These are phyloP conservation scores for Linnaemya tessellans DNA, from an alignment of 2,888 invertebrate species.

Conservation along the genomic window DNA sequence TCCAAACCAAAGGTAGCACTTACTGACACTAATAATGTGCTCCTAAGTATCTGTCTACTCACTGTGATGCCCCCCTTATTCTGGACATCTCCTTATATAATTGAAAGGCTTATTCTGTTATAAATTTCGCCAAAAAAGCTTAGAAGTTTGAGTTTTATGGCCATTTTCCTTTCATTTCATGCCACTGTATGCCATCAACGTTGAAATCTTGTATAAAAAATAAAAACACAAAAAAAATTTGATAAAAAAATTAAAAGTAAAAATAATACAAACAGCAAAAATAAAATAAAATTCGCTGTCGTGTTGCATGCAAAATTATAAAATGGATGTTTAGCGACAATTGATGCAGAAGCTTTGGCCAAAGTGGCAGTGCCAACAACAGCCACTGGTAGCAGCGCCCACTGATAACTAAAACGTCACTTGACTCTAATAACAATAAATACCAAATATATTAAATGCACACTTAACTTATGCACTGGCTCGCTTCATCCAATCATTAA, in stretches of 20 bases:
- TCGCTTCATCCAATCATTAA: constrained; percentile 21
- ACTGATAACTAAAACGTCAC: constrained; percentile 78
- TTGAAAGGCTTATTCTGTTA: neutral
- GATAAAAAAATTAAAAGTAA: constrained; percentile 38
- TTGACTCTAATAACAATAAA: constrained; percentile 79
- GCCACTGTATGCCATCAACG: constrained; percentile 33
- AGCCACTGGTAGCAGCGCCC: constrained; percentile 78
- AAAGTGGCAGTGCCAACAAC: constrained; percentile 45
- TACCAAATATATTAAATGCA: constrained; percentile 81
- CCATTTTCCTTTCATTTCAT: neutral
- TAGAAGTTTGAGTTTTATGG: neutral
- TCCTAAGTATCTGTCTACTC: no score
- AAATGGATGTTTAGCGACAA: constrained; percentile 36
- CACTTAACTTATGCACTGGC: constrained; percentile 66
- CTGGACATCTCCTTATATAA: neutral
- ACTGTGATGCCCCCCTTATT: no score
- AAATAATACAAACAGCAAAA: constrained; percentile 9
- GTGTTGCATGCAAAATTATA: constrained; percentile 61
- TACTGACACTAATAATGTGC: no score
- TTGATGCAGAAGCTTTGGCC: constrained; percentile 14
- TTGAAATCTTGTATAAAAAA: constrained; percentile 59
- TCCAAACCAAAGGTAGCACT: no score
- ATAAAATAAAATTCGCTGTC: constrained; percentile 37
- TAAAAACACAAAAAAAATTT: constrained; percentile 45
- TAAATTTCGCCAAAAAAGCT: neutral